Conservation (phyloP, 1,140 invertebrate species). For the Sinella curviseta region DNA sequence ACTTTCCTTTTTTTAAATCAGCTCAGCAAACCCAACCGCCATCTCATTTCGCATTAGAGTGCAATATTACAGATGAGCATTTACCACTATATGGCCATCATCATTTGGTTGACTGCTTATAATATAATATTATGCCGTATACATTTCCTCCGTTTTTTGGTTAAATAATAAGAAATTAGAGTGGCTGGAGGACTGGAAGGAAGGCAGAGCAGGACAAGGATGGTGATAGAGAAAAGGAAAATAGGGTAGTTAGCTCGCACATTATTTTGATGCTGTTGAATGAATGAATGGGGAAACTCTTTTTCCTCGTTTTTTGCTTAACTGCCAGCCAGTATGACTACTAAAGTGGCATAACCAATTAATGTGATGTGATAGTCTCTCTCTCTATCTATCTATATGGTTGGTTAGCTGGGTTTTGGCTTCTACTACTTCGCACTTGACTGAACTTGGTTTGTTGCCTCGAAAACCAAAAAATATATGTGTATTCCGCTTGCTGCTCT, state of each 20-base stretch:
- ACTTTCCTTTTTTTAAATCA: neutral
- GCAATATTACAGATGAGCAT: too few species aligned
- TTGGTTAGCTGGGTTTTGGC: neutral
- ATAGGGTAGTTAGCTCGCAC: neutral
- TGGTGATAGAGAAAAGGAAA: too few species aligned
- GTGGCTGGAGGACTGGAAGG: too few species aligned
- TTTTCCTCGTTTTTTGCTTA: neutral
- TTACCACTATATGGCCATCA: too few species aligned
- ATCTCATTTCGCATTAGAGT: too few species aligned
- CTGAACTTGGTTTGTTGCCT: neutral
- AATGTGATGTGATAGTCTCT: slow-evolving; percentile 12
- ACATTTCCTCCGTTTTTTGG: too few species aligned
- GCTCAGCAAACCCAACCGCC: too few species aligned
- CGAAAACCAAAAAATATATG: neutral
- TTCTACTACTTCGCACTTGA: neutral
- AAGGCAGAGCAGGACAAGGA: too few species aligned
- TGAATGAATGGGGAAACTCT: neutral
- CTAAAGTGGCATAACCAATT: slow-evolving; percentile 29
- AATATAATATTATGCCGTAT: too few species aligned
- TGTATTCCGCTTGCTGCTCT: neutral
- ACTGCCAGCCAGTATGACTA: neutral
- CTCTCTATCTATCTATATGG: neutral
- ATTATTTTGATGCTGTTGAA: neutral
- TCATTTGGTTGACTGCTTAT: too few species aligned
- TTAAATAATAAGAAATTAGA: too few species aligned